Conservation (phyloP, 2,113 vertebrate species). For the Sardina pilchardus region DNA sequence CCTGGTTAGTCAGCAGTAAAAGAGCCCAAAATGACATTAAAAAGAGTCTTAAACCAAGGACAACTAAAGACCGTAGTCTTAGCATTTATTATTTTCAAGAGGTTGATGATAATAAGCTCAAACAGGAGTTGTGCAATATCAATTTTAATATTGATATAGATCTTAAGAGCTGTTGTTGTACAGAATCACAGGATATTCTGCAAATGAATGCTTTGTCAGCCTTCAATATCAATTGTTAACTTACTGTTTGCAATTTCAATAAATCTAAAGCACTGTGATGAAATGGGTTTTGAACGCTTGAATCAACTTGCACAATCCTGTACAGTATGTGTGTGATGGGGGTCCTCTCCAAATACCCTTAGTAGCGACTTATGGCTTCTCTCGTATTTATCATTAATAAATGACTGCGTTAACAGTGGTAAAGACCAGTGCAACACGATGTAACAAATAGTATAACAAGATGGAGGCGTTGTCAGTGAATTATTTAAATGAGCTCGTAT, state of each 20-base stretch:
- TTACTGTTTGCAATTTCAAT: background rate
- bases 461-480: background rate
- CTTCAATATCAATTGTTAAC: background rate
- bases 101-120: background rate
- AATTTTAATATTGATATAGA: background rate
- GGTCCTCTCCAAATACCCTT: background rate
- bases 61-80: background rate
- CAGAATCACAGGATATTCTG: background rate
- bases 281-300: background rate
- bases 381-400: background rate
- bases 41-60: background rate
- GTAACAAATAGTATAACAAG: background rate
- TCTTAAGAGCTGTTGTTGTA: background rate
- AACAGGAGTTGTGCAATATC: background rate
- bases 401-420: background rate
- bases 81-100: background rate
- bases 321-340: background rate
- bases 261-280: background rate
- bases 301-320: background rate
- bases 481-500: background rate
- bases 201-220: background rate
- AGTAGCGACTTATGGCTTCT: background rate
- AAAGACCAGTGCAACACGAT: background rate
- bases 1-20: constrained; percentile 42
- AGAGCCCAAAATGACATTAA: constrained; percentile 11